These are phyloP conservation scores for Barypeithes pellucidus DNA, from an alignment of 2,888 invertebrate genomes.

Conservation along the genomic window DNA sequence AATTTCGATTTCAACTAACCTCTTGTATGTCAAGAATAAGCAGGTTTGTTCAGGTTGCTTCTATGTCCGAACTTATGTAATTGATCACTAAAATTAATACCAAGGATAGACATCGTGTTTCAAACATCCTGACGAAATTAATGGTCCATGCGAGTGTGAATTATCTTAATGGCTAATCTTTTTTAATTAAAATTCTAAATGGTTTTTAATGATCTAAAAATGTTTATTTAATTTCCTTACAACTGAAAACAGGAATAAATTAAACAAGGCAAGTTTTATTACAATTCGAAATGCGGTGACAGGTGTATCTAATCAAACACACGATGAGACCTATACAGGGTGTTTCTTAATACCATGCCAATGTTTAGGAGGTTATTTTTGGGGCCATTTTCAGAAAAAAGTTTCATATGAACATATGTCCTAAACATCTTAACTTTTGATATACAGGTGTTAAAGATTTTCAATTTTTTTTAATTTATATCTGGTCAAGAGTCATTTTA, in stretches of 20 bases:
- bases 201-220: slow-evolving; percentile 32
- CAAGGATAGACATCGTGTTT: slow-evolving; percentile 8
- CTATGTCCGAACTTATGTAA: neutral
- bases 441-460: neutral
- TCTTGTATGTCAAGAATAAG: too few species aligned
- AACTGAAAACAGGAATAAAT: slow-evolving; percentile 25
- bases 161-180: slow-evolving; percentile 29
- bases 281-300: slow-evolving; percentile 9
- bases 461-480: neutral
- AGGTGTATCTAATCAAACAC: slow-evolving; percentile 17
- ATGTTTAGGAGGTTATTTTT: too few species aligned
- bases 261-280: slow-evolving; percentile 22
- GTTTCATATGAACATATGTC: too few species aligned
- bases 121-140: slow-evolving; percentile 12
- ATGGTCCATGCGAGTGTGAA: slow-evolving; percentile 27
- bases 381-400: too few species aligned
- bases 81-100: neutral
- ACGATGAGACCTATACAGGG: neutral
- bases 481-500: too few species aligned
- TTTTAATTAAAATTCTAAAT: slow-evolving; percentile 33
- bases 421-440: too few species aligned
- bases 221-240: slow-evolving; percentile 34
- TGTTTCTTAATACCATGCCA: neutral
- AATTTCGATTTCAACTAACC: too few species aligned
- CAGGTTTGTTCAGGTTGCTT: neutral